Evolutionary conservation across 2,113 vertebrate genomes (phyloP), one percentile per base, ranked within the genome.

Genomic region (Picathartes gymnocephalus): DNA sequence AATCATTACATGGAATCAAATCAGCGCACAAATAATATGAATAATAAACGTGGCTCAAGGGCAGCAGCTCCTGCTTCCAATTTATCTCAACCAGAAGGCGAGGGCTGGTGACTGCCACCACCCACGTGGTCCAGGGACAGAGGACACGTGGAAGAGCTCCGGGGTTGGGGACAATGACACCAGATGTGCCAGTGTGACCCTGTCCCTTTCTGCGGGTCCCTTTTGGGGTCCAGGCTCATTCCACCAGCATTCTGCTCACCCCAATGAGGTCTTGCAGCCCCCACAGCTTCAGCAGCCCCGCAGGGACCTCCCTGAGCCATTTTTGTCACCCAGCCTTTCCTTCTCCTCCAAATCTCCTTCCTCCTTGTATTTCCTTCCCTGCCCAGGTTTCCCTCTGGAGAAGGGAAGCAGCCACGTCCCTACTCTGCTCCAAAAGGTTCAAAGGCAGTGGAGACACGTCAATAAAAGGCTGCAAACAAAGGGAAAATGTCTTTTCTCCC

Each of bases 1-100:
- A 96, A 93, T 95, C 89, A 50, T 95, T 89, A 84, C 86, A 53
- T 2, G 9, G 83, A 84, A 92, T 91, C 96, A 95, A 89, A 93
- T 92, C 93, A 82, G 79, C 25, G 4, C 83, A 18, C 91, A 81
- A 95, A 91, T 88, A 94, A 91, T 33, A 56, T 56, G 91, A 97
- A 92, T 74, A 96, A 95, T 68, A 92, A 96, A 80, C 80, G 51
- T 17, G 53, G 78, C 88, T 81, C 88, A 19, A 93, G 62, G 92
- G 91, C 91, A 92, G 40, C 25, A 5, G 69, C 47, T 89, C 48
- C 2, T 35, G 81, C 78, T 82, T 68, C 54, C 54, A 27, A 66
- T 88, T 86, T 73, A 31, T 88, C 74, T 31, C 76, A 30, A 3
- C 21, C 62, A 25, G 68, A 39, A 47, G 82, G 78, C 0, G 8